These are phyloP conservation scores for Pygoscelis adeliae DNA, from an alignment of 2,113 vertebrate species.

Conservation along the genomic window DNA sequence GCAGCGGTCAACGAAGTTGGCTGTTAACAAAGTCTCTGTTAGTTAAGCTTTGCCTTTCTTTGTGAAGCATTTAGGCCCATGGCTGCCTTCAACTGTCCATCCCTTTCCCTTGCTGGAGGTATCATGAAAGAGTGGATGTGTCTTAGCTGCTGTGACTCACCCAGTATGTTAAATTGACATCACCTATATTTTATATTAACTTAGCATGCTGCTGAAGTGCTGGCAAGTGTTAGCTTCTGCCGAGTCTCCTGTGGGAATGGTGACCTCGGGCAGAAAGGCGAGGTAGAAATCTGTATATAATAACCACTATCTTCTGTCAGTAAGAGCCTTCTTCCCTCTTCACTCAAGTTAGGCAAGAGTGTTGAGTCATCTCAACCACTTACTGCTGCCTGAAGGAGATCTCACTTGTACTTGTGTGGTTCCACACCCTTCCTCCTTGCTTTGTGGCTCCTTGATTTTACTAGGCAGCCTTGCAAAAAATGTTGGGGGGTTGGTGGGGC, in stretches of 20 bases:
- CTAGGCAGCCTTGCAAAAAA: not conserved
- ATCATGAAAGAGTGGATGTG: no score
- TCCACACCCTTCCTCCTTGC: not conserved
- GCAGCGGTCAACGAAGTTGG: not conserved
- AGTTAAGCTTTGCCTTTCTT: not conserved
- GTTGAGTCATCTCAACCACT: not conserved
- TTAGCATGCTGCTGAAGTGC: not conserved
- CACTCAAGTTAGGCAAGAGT: not conserved
- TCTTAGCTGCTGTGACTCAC: rapidly evolving
- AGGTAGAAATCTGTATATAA: not conserved
- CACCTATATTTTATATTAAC: rapidly evolving
- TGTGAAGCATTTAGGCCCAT: rapidly evolving
- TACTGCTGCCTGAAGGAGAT: not conserved
- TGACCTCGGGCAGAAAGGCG: not conserved
- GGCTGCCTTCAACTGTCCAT: rapidly evolving
- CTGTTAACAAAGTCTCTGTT: no score
- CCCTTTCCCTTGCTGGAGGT: not conserved
- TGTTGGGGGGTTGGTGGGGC: not conserved
- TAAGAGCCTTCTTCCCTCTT: not conserved
- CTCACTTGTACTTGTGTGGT: no score
- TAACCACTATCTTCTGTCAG: not conserved
- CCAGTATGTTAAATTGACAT: not conserved
- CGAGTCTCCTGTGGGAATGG: not conserved
- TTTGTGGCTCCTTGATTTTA: not conserved
- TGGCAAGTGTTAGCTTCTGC: not conserved